Evolutionary conservation across 2,113 vertebrate species (phyloP).

Genomic region (Oreocharis arfaki): DNA sequence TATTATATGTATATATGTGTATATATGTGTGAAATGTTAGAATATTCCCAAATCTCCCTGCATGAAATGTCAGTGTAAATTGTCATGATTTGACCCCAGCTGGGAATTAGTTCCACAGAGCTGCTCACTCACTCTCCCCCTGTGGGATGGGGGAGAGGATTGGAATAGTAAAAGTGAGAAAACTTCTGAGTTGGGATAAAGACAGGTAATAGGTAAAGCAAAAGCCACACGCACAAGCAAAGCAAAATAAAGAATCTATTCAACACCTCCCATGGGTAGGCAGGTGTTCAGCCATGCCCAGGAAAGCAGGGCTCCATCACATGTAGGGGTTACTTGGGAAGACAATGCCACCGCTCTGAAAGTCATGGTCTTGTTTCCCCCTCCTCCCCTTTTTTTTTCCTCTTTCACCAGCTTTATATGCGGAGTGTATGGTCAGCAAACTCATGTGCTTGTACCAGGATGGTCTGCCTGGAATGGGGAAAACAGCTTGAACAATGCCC

Average conservation of each 20-base stretch:
- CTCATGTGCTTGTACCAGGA: not conserved
- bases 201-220: not conserved
- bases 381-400: not conserved
- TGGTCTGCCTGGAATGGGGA: not conserved
- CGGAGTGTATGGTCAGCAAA: not conserved
- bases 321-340: not conserved
- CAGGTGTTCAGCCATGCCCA: not conserved
- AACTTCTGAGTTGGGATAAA: not conserved
- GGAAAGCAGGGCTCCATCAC: not conserved
- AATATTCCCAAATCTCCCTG: not conserved
- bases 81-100: not conserved
- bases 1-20: not conserved
- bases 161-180: not conserved
- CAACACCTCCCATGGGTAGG: not conserved
- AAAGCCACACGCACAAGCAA: not conserved
- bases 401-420: too few species aligned
- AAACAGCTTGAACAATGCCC: not conserved
- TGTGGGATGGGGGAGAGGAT: not conserved
- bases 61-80: not conserved
- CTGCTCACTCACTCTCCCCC: not conserved
- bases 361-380: too few species aligned
- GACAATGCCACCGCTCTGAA: not conserved
- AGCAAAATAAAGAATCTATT: not conserved
- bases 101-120: not conserved
- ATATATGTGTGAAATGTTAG: not conserved